Evolutionary conservation across 2,113 vertebrate species (phyloP), one percentile per base, ranked within the genome.

Genomic region (Caloenas nicobarica): DNA sequence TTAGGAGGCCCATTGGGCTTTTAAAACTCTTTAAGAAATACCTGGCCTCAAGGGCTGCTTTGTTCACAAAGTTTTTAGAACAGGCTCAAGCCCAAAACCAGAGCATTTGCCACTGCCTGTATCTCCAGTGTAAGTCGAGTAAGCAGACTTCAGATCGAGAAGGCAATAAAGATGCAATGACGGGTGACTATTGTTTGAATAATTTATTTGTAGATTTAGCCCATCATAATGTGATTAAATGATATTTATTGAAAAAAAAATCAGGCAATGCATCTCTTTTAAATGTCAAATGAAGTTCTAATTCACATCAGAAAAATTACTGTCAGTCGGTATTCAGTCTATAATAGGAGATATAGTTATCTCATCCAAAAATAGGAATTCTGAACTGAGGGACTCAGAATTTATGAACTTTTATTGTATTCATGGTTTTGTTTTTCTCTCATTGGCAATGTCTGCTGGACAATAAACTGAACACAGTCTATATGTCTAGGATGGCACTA

Each of bases 1-100:
- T 97, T 93, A 97, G 96, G 96, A 97, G 97, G 97, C 98, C 97
- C 98, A 86, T 94, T 94, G 98, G 98, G 97, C 97, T 98, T 97
- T 98, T 97, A 94, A 98, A 98, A 97, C 83, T 90, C 97, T 97
- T 98, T 97, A 92, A 97, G 95, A 97, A 98, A 82, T 94, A 95
- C 69, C 7, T 42, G 71, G 94, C 94, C 97, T 98, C 97, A 98
- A 98, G 98, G 97, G 96, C 95, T 95, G 97, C 97, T 98, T 98
- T 98, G 98, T 98, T 97, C 97, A 34, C 97, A 34, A 94, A 73
- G 86, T 64, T 91, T 95, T 94, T 68, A 58, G 93, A 76, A 46
- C 89, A 80, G 81, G 86, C 93, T 69, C n/a, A 92, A 93, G 80
- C 89, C 8, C 42, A 73, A 95, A 92, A 91, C 84, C 66, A 23